Conservation (phyloP, 1,140 invertebrate species). For the Lordiphosa mommai region DNA sequence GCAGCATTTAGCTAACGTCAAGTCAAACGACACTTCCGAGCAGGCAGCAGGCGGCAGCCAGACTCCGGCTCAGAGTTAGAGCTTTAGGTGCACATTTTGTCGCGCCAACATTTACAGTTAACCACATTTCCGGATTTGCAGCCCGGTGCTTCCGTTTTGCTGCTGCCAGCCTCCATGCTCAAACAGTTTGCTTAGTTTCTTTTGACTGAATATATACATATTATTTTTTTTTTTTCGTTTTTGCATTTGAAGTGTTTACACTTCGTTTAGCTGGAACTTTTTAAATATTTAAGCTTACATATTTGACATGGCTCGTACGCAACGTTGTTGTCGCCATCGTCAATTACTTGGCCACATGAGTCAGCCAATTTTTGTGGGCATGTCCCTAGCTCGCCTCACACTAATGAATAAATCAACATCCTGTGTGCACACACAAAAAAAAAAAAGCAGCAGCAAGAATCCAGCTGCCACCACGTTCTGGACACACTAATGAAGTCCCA, state of each 20-base stretch:
- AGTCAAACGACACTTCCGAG: constrained; percentile 63
- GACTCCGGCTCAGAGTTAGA: neutral
- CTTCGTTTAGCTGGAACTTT: constrained; percentile 24
- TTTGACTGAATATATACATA: too few species aligned
- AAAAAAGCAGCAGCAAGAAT: constrained; percentile 20
- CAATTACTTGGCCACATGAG: constrained; percentile 17
- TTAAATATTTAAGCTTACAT: constrained; percentile 21
- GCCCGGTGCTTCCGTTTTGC: constrained; percentile 42
- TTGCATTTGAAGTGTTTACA: constrained; percentile 21
- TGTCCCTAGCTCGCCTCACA: constrained; percentile 25
- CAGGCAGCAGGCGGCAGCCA: neutral
- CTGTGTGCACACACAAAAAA: constrained; percentile 16
- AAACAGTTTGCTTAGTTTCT: too few species aligned
- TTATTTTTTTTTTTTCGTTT: too few species aligned
- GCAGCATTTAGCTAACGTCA: constrained; percentile 36
- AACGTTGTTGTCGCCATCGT: constrained; percentile 4
- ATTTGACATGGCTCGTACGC: constrained; percentile 21
- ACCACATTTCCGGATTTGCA: constrained; percentile 66
- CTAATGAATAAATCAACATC: constrained; percentile 70
- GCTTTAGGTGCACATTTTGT: constrained; percentile 33
- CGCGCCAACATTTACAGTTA: constrained; percentile 58
- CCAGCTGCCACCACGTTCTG: too few species aligned
- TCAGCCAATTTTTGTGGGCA: constrained; percentile 20
- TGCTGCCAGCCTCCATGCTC: neutral
- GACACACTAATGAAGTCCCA: constrained; percentile 14